Evolutionary conservation across 2,113 vertebrate genomes (phyloP).

Genomic region (Chamaetylas fuelleborni): DNA sequence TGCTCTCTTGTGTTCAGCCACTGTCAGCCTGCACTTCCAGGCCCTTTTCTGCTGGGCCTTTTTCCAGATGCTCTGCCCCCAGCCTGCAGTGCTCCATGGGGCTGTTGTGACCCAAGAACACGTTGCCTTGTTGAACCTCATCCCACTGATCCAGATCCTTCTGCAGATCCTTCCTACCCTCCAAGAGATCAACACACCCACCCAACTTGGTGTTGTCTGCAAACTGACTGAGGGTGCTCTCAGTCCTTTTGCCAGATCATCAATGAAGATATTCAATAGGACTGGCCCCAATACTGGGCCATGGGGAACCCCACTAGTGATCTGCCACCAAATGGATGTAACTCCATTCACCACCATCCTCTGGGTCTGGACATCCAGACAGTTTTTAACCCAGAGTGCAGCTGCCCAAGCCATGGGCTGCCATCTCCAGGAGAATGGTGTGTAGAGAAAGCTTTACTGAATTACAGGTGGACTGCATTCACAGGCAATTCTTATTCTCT

Average conservation of each 20-base stretch:
- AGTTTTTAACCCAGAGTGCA: background rate
- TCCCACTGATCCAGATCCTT: background rate
- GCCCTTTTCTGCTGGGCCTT: background rate
- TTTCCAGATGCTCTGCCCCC: background rate
- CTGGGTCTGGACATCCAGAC: background rate
- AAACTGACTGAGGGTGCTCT: background rate
- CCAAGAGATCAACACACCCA: background rate
- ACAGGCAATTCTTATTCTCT: background rate
- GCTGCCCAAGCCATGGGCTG: background rate
- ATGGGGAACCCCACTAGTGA: background rate
- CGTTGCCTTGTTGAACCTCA: background rate
- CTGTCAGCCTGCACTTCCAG: background rate
- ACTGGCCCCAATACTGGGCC: rapidly evolving
- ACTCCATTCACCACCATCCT: background rate
- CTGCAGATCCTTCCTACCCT: too few species aligned
- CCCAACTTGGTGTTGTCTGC: background rate
- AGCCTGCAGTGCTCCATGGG: background rate
- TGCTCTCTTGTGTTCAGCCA: background rate
- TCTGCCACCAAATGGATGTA: background rate
- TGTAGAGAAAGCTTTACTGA: background rate
- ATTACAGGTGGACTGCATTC: background rate
- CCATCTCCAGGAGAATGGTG: background rate
- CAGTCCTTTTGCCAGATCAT: too few species aligned
- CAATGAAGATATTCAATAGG: background rate
- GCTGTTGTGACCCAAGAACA: background rate